Conservation (phyloP, 2,888 invertebrate species). For the Phorcus lineatus region DNA sequence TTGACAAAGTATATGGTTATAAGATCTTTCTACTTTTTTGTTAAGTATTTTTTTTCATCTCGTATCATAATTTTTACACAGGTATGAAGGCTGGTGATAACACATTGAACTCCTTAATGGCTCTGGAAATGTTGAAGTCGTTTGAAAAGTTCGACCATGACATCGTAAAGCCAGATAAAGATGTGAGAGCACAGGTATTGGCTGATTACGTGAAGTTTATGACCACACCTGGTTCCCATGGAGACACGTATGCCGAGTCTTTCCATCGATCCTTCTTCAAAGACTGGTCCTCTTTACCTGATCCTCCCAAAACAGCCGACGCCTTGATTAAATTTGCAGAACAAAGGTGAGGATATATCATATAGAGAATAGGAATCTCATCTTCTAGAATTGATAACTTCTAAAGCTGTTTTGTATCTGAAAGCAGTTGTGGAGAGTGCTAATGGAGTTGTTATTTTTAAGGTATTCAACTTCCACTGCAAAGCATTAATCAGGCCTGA, state of each 20-base stretch:
- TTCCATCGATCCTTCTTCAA: constrained; percentile 68
- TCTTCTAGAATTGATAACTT: too few species aligned
- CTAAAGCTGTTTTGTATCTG: too few species aligned
- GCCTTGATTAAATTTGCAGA: constrained; percentile 59
- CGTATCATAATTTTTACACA: constrained; percentile 31
- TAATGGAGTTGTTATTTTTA: too few species aligned
- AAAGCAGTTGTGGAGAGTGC: too few species aligned
- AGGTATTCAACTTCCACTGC: too few species aligned
- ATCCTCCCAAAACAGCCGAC: constrained; percentile 45
- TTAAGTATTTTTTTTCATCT: neutral
- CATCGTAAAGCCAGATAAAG: constrained; percentile 40
- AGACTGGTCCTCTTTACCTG: constrained; percentile 55
- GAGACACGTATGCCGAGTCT: constrained; percentile 70
- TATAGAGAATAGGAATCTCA: too few species aligned
- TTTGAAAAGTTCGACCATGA: constrained; percentile 60
- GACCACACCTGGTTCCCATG: constrained; percentile 67
- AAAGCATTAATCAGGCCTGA: too few species aligned
- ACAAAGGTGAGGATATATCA: constrained; percentile 48
- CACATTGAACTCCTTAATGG: constrained; percentile 65
- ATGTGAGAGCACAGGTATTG: constrained; percentile 56
- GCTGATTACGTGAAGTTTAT: constrained; percentile 68
- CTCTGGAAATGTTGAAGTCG: constrained; percentile 56
- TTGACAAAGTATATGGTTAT: too few species aligned
- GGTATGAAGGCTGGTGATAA: constrained; percentile 71
- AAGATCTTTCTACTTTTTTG: too few species aligned